Evolutionary conservation across 2,797 vertebrate genomes (phyloP).

Genomic region (Lateolabrax maculatus): DNA sequence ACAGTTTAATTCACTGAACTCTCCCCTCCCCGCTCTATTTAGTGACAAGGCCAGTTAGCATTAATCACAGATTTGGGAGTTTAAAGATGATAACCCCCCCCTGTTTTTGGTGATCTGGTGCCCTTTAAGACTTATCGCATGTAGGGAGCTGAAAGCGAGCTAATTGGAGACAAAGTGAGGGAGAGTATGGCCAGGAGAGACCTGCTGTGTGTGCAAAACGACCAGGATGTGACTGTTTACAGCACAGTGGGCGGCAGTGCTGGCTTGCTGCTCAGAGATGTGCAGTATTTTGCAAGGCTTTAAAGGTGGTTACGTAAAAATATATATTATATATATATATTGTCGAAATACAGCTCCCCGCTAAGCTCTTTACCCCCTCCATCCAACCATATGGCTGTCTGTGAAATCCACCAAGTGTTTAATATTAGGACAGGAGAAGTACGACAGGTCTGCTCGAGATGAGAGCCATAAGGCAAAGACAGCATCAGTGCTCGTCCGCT

Average conservation of each 20-base stretch:
- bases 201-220: conserved; percentile 62
- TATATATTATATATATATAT: conserved; percentile 42
- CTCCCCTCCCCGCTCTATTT: conserved; percentile 6
- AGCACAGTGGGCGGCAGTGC: conserved; percentile 44
- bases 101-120: conserved; percentile 45
- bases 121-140: conserved; percentile 48
- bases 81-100: conserved; percentile 51
- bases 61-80: conserved; percentile 57
- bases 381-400: conserved; percentile 33
- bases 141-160: conserved; percentile 53
- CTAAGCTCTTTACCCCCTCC: conserved; percentile 38
- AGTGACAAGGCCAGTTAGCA: conserved; percentile 38
- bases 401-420: conserved; percentile 37
- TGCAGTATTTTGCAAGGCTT: conserved; percentile 14
- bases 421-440: conserved; percentile 1
- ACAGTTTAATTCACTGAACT: conserved; percentile 40
- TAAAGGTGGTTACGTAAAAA: background rate
- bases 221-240: conserved; percentile 58
- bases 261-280: conserved; percentile 36
- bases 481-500: background rate
- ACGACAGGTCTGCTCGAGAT: background rate
- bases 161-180: conserved; percentile 61
- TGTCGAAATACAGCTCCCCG: conserved; percentile 1
- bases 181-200: conserved; percentile 41
- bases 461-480: background rate